Base-by-base conservation (phyloP, 2,113 vertebrate genomes). In the Labeo catla region DNA sequence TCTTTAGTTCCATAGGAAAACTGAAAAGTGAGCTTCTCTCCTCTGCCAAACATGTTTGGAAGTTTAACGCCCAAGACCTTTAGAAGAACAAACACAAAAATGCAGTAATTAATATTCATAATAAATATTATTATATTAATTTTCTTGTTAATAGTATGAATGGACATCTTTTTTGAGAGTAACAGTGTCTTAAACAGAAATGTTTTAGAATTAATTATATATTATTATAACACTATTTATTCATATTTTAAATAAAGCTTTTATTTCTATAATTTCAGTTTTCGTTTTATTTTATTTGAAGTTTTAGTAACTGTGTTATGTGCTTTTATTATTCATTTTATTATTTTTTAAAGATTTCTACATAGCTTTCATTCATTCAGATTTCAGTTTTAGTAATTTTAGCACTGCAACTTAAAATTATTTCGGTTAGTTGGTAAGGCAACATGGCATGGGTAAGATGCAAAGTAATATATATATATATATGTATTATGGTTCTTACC, bases 1-100 rank as follows among this genome's bases (percentile, higher is more conserved):
- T 99, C 98, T 90, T 99, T 99, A n/a, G 98, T 99, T 76, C 98
- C 98, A 0, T 99, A 99, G 21, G 98, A 99, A 91, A 99, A 99
- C 94, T 99, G 98, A 90, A 99, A 99, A 45, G 97, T 98, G 70
- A 98, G 95, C 89, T 98, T 99, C 90, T 99, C 98, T 15, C 98
- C 98, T 39, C 97, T 96, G 19, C 98, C 98, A 0, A 98, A 88
- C 78, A 97, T 92, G 85, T 99, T 99, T 21, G 98, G 98, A 50
- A 99, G 93, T 90, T 98, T 99, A 28, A 99, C 91, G 36, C 98
- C 98, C 34, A 99, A 95, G 0, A 99, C 98, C 98, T 99, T 85
- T 4, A 54, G 19, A 66, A 11, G 83, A n/a, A 88, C 8, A 39
- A 47, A 87, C 19, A 83, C 6, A 52, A 59, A 54, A 81, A n/a